These are phyloP conservation scores for Drosophila siamana DNA, from an alignment of 2,888 invertebrate genomes.

Conservation along the genomic window DNA sequence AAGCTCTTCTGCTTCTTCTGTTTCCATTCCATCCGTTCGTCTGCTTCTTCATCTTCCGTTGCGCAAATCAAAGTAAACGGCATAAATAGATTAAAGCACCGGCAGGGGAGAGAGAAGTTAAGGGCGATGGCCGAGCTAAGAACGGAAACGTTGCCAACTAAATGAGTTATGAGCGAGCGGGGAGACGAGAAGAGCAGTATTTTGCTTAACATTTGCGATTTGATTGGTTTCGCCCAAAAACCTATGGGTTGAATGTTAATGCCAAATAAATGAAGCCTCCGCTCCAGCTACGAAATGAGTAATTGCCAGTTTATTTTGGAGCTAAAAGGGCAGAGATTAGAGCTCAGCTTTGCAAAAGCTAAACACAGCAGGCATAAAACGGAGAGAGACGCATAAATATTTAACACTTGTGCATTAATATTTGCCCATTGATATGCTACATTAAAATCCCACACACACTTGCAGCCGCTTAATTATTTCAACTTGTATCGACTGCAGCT, in stretches of 20 bases:
- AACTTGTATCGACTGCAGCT: background rate
- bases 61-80: slow-evolving; percentile 70
- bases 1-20: slow-evolving; percentile 1
- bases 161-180: slow-evolving; percentile 62
- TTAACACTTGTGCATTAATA: background rate
- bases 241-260: slow-evolving; percentile 35
- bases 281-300: slow-evolving; percentile 30
- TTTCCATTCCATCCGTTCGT: background rate
- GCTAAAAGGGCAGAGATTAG: background rate
- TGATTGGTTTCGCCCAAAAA: slow-evolving; percentile 38
- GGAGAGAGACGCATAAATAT: background rate
- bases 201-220: slow-evolving; percentile 33
- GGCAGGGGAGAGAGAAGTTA: background rate
- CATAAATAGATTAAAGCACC: slow-evolving; percentile 66
- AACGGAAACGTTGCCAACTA: slow-evolving; percentile 64
- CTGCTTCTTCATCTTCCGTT: slow-evolving; percentile 20
- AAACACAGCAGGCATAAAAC: no score
- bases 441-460: background rate
- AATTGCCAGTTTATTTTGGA: slow-evolving; percentile 34
- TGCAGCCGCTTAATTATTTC: background rate
- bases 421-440: background rate
- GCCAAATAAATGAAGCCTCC: slow-evolving; percentile 36
- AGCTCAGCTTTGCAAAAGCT: slow-evolving; percentile 8
- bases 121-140: slow-evolving; percentile 25
- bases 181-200: slow-evolving; percentile 16